A percentile compares a stretch with the other conserved stretches of the same genome.
These are phyloP conservation scores for Heliornis fulica DNA, from an alignment of 2,113 vertebrate genomes.

Conservation along the genomic window DNA sequence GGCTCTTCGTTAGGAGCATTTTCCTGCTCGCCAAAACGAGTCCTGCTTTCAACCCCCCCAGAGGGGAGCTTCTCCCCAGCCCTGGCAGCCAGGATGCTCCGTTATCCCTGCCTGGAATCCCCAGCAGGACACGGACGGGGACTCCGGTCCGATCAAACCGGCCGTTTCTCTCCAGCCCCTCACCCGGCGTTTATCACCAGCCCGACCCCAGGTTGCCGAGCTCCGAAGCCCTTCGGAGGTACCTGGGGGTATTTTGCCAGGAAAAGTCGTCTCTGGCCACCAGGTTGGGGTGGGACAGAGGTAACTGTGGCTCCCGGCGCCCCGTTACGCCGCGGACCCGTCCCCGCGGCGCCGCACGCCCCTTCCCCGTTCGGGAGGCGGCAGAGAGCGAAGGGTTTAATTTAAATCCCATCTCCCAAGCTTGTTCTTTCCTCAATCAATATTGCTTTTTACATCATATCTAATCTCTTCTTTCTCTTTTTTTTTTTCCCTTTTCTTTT, in stretches of 20 bases:
- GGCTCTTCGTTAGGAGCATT: rapidly evolving
- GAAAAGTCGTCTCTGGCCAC: background rate
- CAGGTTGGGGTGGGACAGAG: background rate
- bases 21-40: too few species aligned
- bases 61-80: background rate
- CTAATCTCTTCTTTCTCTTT: conserved; percentile 76
- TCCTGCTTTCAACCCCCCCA: background rate
- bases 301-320: rapidly evolving
- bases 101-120: background rate
- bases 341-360: background rate
- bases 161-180: background rate
- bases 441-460: conserved; percentile 86
- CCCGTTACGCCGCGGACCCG: rapidly evolving
- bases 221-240: too few species aligned
- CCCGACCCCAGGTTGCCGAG: background rate
- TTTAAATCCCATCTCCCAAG: background rate
- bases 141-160: rapidly evolving
- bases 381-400: background rate
- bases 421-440: conserved; percentile 25
- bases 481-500: background rate
- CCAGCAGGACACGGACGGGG: background rate
- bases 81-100: background rate
- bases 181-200: background rate
- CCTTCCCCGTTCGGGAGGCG: background rate
- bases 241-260: background rate